Conservation (phyloP, 2,113 vertebrate genomes). For the Pycnonotus jocosus region DNA sequence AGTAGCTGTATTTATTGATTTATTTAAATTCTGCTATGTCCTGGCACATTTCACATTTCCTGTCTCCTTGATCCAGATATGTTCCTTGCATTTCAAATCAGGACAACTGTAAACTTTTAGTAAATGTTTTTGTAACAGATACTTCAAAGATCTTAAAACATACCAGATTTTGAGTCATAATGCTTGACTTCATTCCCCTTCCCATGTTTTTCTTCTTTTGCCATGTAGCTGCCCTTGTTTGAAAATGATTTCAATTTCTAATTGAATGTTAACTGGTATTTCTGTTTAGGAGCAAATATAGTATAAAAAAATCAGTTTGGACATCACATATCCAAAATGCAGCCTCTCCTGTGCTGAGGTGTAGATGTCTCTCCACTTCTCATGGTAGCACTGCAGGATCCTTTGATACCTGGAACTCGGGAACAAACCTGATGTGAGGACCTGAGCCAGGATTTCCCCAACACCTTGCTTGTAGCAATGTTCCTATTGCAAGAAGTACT, state of each 20-base stretch:
- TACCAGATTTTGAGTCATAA: neutral
- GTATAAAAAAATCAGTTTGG: neutral
- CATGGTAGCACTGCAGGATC: neutral
- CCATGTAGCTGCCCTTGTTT: neutral
- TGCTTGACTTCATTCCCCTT: neutral
- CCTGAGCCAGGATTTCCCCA: neutral
- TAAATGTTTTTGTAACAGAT: neutral
- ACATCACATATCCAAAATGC: neutral
- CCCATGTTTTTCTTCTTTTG: neutral
- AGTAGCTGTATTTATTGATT: neutral
- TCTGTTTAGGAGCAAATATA: neutral
- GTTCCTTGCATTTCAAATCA: constrained; percentile 2
- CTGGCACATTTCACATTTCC: constrained; percentile 27
- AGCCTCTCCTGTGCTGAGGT: neutral
- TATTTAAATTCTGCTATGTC: neutral
- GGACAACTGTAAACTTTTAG: neutral
- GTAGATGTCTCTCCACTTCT: neutral
- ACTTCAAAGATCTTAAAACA: neutral
- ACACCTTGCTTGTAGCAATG: neutral
- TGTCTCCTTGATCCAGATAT: neutral
- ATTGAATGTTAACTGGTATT: fast-evolving
- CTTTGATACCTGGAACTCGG: neutral
- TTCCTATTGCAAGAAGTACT: neutral
- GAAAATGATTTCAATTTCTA: neutral
- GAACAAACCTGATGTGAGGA: neutral